phyloP scores from a whole-genome alignment of 2,113 vertebrate species.

The Hemicordylus capensis region DNA sequence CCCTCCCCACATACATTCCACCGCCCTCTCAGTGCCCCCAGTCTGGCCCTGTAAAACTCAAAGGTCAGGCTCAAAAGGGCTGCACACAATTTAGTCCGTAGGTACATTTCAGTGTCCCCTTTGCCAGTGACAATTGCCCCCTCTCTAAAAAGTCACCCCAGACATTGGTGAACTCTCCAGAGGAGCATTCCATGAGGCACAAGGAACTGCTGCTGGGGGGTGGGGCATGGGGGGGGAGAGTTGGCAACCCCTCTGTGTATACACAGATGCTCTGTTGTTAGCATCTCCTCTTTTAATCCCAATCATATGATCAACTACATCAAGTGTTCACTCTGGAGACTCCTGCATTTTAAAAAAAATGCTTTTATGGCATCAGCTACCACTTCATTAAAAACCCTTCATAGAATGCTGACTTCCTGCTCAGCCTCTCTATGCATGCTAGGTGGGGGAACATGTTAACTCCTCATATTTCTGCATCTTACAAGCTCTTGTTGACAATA shows the following conservation, averaged over 20 bases:
- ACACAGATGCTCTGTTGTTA: not conserved
- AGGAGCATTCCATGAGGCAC: not conserved
- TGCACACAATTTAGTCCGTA: not conserved
- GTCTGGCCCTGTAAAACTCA: not conserved
- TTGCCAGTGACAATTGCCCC: not conserved
- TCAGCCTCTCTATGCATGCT: not conserved
- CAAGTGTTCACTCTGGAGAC: not conserved
- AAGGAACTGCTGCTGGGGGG: no score
- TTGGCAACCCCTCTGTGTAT: not conserved
- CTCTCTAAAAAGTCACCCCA: not conserved
- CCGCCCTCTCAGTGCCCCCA: no score
- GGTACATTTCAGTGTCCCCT: not conserved
- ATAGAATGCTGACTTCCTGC: not conserved
- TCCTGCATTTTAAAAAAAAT: not conserved
- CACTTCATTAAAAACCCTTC: not conserved
- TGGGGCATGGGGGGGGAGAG: no score
- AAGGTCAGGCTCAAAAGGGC: not conserved
- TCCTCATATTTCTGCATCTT: not conserved
- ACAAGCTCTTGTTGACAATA: conserved; percentile 20
- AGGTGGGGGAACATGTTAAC: not conserved
- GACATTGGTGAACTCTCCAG: not conserved
- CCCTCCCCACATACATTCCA: no score
- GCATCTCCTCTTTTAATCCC: not conserved
- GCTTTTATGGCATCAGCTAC: not conserved
- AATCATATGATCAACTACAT: not conserved